Base-by-base conservation (phyloP, 2,113 vertebrate genomes). In the Cephalopterus ornatus region DNA sequence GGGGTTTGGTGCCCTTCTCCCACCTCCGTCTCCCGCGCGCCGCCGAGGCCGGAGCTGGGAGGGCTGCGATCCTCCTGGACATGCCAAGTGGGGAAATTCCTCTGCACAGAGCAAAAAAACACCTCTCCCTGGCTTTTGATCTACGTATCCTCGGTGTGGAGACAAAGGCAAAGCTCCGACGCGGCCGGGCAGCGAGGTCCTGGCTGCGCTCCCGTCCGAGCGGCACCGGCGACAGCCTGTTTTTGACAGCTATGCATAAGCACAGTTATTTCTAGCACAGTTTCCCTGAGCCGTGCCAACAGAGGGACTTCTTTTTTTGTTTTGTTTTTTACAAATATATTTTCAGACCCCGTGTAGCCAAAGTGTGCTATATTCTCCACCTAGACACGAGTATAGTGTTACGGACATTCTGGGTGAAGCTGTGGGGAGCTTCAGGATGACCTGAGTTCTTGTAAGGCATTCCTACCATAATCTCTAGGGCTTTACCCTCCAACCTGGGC, bases 191-290 rank as follows among this genome's bases (percentile, higher is more conserved):
- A 81, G 41, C 4, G 4, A 85, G 80, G 96, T 27, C 85, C 90
- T 95, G 95, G 91, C 95, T 86, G 95, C 1, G 6, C 85, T 95
- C 88, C 96, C 33, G 1, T 92, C 49, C 86, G 53, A 92, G 90
- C 20, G 8, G 76, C 79, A 93, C 73, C 14, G 19, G 85, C 55
- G 32, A 84, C 90, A 93, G 88, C 90, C 92, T 86, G 80, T 44
- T 96, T 96, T 91, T 92, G 87, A 89, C 96, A 96, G 91, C 92
- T 92, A 27, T 72, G 78, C 63, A 89, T 75, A 93, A 94, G 94
- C 73, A 93, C 66, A n/a, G 91, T 94, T 96, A 95, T 96, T 96
- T 93, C 93, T 75, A 96, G 93, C 92, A 93, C 95, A 93, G 80
- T 91, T 97, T 96, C 96, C 93, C 88, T 42, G 70, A 91, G 88